Evolutionary conservation across 2,113 vertebrate genomes (phyloP).

Genomic region (Numenius arquata): DNA sequence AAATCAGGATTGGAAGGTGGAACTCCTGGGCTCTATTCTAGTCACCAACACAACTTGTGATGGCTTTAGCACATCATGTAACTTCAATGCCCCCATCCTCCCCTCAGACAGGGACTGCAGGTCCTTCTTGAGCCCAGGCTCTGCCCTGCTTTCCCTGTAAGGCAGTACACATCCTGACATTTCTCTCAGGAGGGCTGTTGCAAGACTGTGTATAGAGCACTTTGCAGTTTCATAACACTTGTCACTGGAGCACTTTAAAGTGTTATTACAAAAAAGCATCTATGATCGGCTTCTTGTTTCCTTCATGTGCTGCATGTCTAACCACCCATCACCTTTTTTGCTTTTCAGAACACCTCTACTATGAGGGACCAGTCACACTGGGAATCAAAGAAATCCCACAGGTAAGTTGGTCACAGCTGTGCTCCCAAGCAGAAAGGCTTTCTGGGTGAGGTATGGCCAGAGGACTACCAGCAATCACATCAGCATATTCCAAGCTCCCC

Average conservation of each 20-base stretch:
- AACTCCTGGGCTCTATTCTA: not conserved
- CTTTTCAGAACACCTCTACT: conserved; percentile 74
- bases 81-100: not conserved
- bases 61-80: not conserved
- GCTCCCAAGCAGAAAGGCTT: not conserved
- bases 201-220: not conserved
- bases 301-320: not conserved
- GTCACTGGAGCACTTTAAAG: not conserved
- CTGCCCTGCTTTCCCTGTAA: not conserved
- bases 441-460: not conserved
- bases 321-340: not conserved
- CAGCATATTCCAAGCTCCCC: not conserved
- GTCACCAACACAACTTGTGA: not conserved
- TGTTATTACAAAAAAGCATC: not conserved
- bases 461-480: not conserved
- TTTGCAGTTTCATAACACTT: not conserved
- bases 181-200: not conserved
- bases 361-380: conserved; percentile 63
- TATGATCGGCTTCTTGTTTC: not conserved
- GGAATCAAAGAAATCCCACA: conserved; percentile 50
- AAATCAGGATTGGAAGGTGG: not conserved
- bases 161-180: not conserved
- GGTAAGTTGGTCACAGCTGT: conserved; percentile 51
- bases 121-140: not conserved
- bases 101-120: not conserved